A percentile compares a stretch with the other conserved stretches of the same genome.
These are phyloP conservation scores for Catharus minimus DNA, from an alignment of 2,113 vertebrate species.

Conservation along the genomic window DNA sequence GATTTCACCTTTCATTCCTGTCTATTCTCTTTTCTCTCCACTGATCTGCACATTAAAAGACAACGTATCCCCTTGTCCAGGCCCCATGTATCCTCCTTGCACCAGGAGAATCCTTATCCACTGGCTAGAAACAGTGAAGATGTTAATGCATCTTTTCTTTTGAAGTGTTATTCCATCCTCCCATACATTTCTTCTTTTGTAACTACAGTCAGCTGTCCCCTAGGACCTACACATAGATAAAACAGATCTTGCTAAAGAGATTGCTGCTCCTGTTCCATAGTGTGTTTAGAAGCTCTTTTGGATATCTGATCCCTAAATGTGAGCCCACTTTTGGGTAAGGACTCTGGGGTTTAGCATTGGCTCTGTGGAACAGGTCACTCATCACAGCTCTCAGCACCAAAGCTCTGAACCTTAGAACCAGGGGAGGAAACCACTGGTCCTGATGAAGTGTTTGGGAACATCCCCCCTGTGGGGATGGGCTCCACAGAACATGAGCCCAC, in stretches of 20 bases:
- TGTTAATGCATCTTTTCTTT: background rate
- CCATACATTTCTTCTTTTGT: background rate
- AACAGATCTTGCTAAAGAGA: background rate
- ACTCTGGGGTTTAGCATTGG: fast-evolving
- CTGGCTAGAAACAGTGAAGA: background rate
- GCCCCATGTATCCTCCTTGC: background rate
- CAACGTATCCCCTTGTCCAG: background rate
- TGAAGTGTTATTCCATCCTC: background rate
- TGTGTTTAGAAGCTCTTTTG: background rate
- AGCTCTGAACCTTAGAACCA: background rate
- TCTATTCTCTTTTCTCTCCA: background rate
- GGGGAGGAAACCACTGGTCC: background rate
- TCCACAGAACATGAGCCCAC: background rate
- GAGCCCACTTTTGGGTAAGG: background rate
- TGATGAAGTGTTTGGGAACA: background rate
- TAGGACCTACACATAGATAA: background rate
- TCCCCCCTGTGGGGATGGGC: background rate
- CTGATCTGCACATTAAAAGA: background rate
- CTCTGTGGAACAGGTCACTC: background rate
- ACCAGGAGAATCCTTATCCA: background rate
- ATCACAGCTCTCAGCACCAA: background rate
- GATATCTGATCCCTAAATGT: background rate
- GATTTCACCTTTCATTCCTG: background rate
- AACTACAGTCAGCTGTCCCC: background rate
- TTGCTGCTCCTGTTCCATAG: background rate